Percentiles rank a stretch among this genome's conserved stretches.
These are phyloP conservation scores for Antechinus flavipes DNA, from an alignment of 2,113 vertebrate species.

Conservation along the genomic window DNA sequence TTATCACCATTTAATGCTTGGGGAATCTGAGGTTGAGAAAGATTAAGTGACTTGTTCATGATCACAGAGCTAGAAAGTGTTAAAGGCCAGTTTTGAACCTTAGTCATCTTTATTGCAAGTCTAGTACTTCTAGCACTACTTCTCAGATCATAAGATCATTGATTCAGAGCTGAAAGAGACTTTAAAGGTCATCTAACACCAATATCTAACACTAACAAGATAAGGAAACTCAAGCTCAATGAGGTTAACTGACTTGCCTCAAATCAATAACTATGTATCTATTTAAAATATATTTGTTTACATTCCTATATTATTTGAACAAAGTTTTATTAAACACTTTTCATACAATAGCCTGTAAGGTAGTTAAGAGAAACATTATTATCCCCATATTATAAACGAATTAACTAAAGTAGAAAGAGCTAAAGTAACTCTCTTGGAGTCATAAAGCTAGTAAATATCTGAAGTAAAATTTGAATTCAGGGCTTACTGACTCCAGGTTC, in stretches of 20 bases:
- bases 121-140: neutral
- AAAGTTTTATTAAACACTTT: neutral
- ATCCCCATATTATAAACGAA: neutral
- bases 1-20: neutral
- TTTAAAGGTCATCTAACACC: neutral
- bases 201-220: neutral
- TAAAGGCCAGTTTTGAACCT: neutral
- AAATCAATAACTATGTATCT: neutral
- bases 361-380: neutral
- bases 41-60: neutral
- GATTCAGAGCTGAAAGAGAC: neutral
- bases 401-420: neutral
- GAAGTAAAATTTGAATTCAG: neutral
- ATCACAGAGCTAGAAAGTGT: neutral
- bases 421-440: neutral
- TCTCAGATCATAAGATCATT: neutral
- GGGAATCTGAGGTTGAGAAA: neutral
- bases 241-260: neutral
- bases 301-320: neutral
- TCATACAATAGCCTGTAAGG: neutral
- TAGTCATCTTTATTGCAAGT: neutral
- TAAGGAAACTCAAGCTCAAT: neutral
- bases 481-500: neutral
- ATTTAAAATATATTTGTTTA: neutral
- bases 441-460: neutral